phyloP scores from a whole-genome alignment of 2,888 invertebrate species.

The Tortricodes alternella region DNA sequence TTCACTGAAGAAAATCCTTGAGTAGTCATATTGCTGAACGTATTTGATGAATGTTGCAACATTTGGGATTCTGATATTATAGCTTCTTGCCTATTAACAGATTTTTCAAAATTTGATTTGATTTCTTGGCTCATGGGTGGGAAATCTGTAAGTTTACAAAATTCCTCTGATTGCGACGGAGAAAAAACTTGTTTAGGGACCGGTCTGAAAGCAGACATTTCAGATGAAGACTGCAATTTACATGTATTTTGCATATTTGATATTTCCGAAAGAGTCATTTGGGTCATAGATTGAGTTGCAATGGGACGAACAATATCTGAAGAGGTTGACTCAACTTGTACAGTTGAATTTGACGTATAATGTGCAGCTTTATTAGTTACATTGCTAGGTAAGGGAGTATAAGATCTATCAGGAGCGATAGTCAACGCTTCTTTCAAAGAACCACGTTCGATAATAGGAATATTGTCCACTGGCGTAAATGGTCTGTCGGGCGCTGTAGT shows the following conservation, averaged over 20 bases:
- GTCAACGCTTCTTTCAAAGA: conserved; percentile 83
- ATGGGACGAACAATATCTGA: conserved; percentile 63
- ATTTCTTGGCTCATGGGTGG: conserved; percentile 67
- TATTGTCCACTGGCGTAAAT: conserved; percentile 80
- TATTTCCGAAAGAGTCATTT: conserved; percentile 56
- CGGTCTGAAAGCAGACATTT: conserved; percentile 74
- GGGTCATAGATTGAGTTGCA: conserved; percentile 59
- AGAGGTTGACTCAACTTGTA: conserved; percentile 47
- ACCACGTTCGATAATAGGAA: conserved; percentile 71
- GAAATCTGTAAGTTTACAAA: conserved; percentile 57
- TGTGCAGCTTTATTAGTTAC: conserved; percentile 61
- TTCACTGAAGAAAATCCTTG: conserved; percentile 66
- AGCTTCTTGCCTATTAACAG: conserved; percentile 55
- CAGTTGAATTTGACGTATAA: conserved; percentile 51
- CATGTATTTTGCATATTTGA: conserved; percentile 66
- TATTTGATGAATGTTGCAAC: conserved; percentile 53
- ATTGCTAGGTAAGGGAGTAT: conserved; percentile 80
- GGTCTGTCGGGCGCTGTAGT: conserved; percentile 86
- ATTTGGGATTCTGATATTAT: conserved; percentile 55
- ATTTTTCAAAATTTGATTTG: conserved; percentile 59
- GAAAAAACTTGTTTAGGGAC: conserved; percentile 72
- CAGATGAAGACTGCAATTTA: conserved; percentile 65
- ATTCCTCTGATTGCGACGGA: conserved; percentile 63
- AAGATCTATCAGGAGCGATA: conserved; percentile 84
- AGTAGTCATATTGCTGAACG: conserved; percentile 47